phyloP scores from a whole-genome alignment of 1,140 invertebrate genomes.

The Temnothorax curvispinosus region DNA sequence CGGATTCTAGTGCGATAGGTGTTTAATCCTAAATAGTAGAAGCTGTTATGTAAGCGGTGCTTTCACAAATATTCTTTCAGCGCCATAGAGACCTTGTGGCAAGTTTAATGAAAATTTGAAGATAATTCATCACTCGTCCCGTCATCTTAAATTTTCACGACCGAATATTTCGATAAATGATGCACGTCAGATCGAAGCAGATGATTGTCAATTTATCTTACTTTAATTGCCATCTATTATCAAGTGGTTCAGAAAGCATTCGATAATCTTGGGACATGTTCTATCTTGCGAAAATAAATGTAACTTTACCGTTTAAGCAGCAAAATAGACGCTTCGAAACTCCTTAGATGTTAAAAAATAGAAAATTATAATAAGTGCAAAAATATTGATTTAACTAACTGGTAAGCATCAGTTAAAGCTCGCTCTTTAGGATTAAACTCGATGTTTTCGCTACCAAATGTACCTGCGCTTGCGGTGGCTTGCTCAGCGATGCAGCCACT shows the following conservation, averaged over 20 bases:
- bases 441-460: conserved; percentile 62
- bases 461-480: conserved; percentile 66
- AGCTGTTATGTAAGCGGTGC: neutral
- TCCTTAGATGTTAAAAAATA: neutral
- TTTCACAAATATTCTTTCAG: neutral
- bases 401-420: neutral
- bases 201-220: neutral
- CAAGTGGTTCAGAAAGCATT: neutral
- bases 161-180: neutral
- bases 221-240: neutral
- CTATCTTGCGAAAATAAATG: neutral
- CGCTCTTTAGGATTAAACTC: conserved; percentile 54
- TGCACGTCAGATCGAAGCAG: neutral
- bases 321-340: neutral
- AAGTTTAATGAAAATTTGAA: neutral
- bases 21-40: conserved; percentile 54
- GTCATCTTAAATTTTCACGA: neutral
- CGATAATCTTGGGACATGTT: neutral
- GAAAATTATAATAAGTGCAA: neutral
- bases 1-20: conserved; percentile 32
- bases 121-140: neutral
- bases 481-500: conserved; percentile 32
- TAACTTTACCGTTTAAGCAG: neutral
- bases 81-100: neutral
- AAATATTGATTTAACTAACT: neutral